phyloP scores from a whole-genome alignment of 2,113 vertebrate genomes.

The Alethe castanea region DNA sequence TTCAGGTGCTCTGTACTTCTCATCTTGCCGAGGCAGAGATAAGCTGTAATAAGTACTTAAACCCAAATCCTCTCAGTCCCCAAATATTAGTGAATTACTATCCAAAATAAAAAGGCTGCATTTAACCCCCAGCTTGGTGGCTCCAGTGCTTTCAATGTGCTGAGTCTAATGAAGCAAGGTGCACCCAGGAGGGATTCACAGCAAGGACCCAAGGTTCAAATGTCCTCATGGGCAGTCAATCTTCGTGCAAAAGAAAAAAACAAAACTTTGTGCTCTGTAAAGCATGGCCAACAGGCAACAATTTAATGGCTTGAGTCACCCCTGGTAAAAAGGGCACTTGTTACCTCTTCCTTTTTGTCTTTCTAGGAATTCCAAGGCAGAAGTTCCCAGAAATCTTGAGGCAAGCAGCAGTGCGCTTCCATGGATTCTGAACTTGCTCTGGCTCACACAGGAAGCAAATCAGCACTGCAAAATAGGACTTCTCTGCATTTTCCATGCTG shows the following conservation, averaged over 20 bases:
- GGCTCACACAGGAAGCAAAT: not conserved
- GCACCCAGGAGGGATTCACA: accelerated
- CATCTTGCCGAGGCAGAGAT: not conserved
- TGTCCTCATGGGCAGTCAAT: not conserved
- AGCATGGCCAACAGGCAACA: accelerated
- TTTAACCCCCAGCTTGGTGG: not conserved
- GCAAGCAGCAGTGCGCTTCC: not conserved
- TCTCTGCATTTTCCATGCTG: not conserved
- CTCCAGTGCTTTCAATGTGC: not conserved
- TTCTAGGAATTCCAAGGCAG: not conserved
- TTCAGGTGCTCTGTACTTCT: not conserved
- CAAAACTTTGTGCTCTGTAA: not conserved
- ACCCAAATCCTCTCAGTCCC: not conserved
- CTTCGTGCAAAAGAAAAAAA: not conserved
- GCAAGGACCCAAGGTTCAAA: not conserved
- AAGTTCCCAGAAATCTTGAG: not conserved
- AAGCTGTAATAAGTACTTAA: not conserved
- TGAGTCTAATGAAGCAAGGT: accelerated
- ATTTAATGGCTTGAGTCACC: not conserved
- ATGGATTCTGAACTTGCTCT: not conserved
- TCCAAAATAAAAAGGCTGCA: not conserved
- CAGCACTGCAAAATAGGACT: accelerated
- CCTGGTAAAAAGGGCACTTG: not conserved
- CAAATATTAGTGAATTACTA: not conserved
- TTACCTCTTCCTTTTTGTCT: not conserved